phyloP scores from a whole-genome alignment of 1,140 invertebrate species.

The Pentalonia nigronervosa region DNA sequence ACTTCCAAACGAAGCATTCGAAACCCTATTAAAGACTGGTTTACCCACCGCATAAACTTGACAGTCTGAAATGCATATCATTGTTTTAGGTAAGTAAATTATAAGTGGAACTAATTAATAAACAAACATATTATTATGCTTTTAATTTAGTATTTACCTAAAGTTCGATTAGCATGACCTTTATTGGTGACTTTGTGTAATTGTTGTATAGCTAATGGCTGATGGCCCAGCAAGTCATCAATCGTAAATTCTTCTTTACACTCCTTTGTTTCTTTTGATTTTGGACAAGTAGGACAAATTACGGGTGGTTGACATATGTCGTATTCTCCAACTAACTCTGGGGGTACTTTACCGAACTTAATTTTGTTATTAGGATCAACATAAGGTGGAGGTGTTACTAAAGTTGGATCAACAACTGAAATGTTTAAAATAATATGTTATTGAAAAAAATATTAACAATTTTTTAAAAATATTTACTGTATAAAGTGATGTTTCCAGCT shows the following conservation, averaged over 20 bases:
- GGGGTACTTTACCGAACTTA: conserved; percentile 62
- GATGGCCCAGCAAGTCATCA: conserved; percentile 66
- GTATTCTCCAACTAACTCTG: conserved; percentile 65
- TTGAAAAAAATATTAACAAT: background rate
- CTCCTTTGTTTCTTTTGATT: conserved; percentile 66
- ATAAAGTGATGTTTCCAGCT: conserved; percentile 72
- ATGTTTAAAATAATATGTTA: conserved; percentile 18
- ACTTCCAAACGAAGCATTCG: conserved; percentile 68
- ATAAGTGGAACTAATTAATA: background rate
- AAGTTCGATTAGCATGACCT: conserved; percentile 68
- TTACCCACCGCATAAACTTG: conserved; percentile 89
- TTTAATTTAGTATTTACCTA: conserved; percentile 65
- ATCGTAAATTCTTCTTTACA: conserved; percentile 70
- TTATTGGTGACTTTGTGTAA: conserved; percentile 69
- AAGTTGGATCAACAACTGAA: conserved; percentile 65
- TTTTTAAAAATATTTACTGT: conserved; percentile 36
- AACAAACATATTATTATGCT: background rate
- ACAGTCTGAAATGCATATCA: conserved; percentile 73
- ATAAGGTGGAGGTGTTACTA: conserved; percentile 64
- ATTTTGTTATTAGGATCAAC: conserved; percentile 48
- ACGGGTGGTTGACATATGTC: conserved; percentile 71
- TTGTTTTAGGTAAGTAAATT: background rate
- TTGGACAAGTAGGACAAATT: conserved; percentile 69
- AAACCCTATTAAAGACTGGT: conserved; percentile 84
- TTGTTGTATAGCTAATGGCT: conserved; percentile 68